A percentile compares a stretch with the other conserved stretches of the same genome.
phyloP scores from a whole-genome alignment of 2,113 vertebrate genomes.

The Cynocephalus volans region DNA sequence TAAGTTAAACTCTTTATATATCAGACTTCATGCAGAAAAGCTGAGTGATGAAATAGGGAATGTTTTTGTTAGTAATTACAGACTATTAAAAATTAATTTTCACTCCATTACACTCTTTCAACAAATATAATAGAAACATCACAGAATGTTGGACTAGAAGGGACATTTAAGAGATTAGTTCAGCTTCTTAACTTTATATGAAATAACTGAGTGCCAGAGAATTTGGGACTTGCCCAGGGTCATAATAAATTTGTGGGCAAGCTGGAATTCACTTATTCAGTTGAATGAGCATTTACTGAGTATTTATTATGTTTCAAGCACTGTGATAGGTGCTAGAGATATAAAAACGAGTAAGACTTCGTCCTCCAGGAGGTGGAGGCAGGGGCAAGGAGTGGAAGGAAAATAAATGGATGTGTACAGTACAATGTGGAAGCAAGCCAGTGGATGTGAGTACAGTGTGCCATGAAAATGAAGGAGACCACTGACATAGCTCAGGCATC shows the following conservation, averaged over 20 bases:
- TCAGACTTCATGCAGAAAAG: slow-evolving; percentile 65
- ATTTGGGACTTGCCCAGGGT: slow-evolving; percentile 70
- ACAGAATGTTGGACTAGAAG: slow-evolving; percentile 78
- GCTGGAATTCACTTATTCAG: slow-evolving; percentile 55
- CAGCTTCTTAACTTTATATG: slow-evolving; percentile 77
- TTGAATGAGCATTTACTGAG: slow-evolving; percentile 28
- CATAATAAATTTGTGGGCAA: slow-evolving; percentile 66
- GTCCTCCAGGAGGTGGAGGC: not conserved
- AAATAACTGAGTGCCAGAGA: slow-evolving; percentile 65
- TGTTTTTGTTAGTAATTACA: slow-evolving; percentile 78
- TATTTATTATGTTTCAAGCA: slow-evolving; percentile 30
- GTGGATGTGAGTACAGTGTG: too few relatives aligned
- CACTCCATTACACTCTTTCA: slow-evolving; percentile 79
- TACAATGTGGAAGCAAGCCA: not conserved
- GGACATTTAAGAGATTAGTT: slow-evolving; percentile 82
- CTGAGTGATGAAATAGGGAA: slow-evolving; percentile 63
- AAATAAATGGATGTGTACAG: not conserved
- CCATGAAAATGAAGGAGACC: not conserved
- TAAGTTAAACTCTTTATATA: slow-evolving; percentile 55
- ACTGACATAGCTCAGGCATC: not conserved
- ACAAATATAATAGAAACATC: slow-evolving; percentile 81
- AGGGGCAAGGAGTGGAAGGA: not conserved
- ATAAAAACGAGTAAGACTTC: slow-evolving; percentile 39
- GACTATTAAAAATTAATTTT: slow-evolving; percentile 80
- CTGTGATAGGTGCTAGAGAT: not conserved